phyloP scores from a whole-genome alignment of 2,888 invertebrate genomes.

The Polyommatus iphigenia region DNA sequence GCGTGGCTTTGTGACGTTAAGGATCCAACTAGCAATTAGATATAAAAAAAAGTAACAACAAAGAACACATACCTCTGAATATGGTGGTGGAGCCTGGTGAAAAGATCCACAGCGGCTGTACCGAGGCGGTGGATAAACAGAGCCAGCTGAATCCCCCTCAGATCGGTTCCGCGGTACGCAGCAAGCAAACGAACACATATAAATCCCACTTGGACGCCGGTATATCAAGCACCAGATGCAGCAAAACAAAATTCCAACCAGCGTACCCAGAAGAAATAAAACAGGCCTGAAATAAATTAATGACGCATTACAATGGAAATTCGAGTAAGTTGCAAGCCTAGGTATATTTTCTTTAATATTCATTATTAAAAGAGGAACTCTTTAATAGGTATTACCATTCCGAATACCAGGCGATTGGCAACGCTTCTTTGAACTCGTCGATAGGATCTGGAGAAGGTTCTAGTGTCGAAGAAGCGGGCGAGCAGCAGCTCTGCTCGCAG shows the following conservation, averaged over 20 bases:
- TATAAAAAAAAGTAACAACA: not conserved
- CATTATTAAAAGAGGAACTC: constrained; percentile 7
- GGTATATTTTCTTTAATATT: not conserved
- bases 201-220: constrained; percentile 55
- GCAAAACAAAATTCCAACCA: constrained; percentile 84
- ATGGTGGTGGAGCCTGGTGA: constrained; percentile 90
- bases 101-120: constrained; percentile 92
- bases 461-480: constrained; percentile 56
- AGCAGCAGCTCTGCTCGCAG: constrained; percentile 86
- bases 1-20: not conserved
- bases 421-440: constrained; percentile 51
- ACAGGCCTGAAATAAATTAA: constrained; percentile 72
- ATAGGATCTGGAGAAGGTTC: constrained; percentile 67
- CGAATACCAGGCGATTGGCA: constrained; percentile 61
- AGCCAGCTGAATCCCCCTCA: constrained; percentile 89
- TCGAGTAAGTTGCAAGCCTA: not conserved
- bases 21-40: too few species aligned
- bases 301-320: not conserved
- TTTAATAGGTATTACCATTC: constrained; percentile 56
- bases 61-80: constrained; percentile 84
- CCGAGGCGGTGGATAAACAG: constrained; percentile 90
- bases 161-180: constrained; percentile 77
- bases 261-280: constrained; percentile 84
- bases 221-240: constrained; percentile 83
- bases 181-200: constrained; percentile 63